These are phyloP conservation scores for Periophthalmus magnuspinnatus DNA, from an alignment of 2,797 vertebrate genomes.

Conservation along the genomic window DNA sequence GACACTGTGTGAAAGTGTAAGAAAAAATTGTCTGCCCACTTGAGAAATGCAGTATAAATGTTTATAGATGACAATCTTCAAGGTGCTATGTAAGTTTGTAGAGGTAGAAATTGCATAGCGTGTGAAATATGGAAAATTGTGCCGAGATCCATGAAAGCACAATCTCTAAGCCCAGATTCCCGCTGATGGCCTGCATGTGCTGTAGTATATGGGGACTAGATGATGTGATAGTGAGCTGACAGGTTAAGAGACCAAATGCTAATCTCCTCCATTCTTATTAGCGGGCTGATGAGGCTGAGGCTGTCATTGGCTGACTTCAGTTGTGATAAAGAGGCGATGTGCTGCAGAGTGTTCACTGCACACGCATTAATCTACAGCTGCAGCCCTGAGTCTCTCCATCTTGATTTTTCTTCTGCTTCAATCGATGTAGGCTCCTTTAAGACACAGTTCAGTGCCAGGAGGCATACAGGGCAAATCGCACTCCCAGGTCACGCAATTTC, in stretches of 20 bases:
- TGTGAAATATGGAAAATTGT: background rate
- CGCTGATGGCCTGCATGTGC: background rate
- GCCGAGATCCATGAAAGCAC: background rate
- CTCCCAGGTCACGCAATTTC: background rate
- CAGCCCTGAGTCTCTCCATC: constrained; percentile 17
- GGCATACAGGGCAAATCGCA: constrained; percentile 3
- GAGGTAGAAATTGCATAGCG: background rate
- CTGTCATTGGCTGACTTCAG: constrained; percentile 53
- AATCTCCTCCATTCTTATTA: constrained; percentile 56
- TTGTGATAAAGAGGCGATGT: constrained; percentile 39
- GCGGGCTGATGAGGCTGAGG: constrained; percentile 41
- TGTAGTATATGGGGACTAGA: constrained; percentile 20
- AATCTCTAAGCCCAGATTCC: background rate
- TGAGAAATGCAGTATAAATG: background rate
- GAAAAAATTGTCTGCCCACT: background rate
- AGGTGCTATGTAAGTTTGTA: no score
- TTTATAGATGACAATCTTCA: background rate
- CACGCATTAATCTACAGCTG: constrained; percentile 37
- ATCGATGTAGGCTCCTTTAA: constrained; percentile 11
- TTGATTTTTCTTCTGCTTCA: constrained; percentile 10
- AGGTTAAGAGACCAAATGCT: constrained; percentile 37
- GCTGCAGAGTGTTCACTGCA: constrained; percentile 11
- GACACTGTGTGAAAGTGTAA: background rate
- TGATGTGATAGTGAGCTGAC: constrained; percentile 21
- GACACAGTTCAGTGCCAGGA: constrained; percentile 7